Evolutionary conservation across 2,888 invertebrate genomes (phyloP).

Genomic region (Dryobota labecula): DNA sequence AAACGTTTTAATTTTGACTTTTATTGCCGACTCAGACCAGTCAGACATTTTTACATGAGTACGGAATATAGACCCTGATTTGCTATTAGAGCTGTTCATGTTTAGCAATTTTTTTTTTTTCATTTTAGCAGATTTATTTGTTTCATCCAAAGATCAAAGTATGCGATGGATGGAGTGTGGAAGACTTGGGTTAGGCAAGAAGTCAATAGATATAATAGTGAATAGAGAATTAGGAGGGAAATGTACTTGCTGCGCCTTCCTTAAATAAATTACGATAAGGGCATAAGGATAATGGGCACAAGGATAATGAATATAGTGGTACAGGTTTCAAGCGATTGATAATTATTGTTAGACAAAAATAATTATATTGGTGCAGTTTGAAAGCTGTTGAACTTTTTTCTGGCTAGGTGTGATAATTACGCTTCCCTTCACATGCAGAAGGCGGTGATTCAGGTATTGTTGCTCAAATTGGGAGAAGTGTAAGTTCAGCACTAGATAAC

Average conservation of each 20-base stretch:
- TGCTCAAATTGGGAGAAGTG: background rate
- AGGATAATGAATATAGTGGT: background rate
- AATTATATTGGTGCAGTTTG: background rate
- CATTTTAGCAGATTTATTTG: background rate
- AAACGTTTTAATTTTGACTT: background rate
- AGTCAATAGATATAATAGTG: background rate
- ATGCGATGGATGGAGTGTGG: background rate
- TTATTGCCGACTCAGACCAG: background rate
- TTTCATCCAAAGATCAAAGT: background rate
- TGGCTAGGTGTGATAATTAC: background rate
- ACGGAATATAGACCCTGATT: background rate
- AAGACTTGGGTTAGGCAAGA: background rate
- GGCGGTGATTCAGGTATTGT: no score
- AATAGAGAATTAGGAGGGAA: background rate
- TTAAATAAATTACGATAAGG: background rate
- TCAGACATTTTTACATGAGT: background rate
- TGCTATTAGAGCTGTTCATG: background rate
- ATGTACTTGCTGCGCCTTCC: background rate
- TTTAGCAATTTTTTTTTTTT: conserved; percentile 5
- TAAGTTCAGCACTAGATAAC: background rate
- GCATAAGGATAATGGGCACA: no score
- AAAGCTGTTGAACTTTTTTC: background rate
- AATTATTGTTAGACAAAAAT: background rate
- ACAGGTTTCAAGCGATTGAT: background rate
- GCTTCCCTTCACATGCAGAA: background rate